Evolutionary conservation across 2,113 vertebrate genomes (phyloP).

Genomic region (Campylomormyrus numenius): DNA sequence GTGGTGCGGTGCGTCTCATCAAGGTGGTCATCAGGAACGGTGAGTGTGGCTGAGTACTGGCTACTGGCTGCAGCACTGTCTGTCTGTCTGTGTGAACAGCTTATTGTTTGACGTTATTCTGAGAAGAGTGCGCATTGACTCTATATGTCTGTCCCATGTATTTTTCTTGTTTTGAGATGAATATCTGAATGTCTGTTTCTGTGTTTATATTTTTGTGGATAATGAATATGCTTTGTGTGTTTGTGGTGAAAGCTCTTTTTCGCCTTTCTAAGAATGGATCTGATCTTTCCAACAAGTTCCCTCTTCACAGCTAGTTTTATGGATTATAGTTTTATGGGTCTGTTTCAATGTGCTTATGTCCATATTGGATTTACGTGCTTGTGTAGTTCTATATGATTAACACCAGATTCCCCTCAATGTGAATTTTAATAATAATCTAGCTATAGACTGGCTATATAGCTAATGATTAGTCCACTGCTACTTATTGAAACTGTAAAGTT

Average conservation of each 20-base stretch:
- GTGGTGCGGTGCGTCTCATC: constrained; percentile 79
- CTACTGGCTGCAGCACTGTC: background rate
- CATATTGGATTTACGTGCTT: fast-evolving
- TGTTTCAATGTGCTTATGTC: background rate
- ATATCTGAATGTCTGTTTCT: background rate
- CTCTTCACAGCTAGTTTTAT: background rate
- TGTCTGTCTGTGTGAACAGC: background rate
- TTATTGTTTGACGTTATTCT: background rate
- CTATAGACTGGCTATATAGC: background rate
- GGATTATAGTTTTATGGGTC: background rate
- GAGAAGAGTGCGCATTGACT: background rate
- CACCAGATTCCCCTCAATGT: background rate
- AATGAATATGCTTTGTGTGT: background rate
- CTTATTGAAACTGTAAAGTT: background rate
- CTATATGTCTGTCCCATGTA: constrained; percentile 17
- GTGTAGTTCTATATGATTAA: background rate
- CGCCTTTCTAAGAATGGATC: background rate
- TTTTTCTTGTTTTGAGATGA: background rate
- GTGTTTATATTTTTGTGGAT: background rate
- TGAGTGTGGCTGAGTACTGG: constrained; percentile 52
- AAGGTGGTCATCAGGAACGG: constrained; percentile 92
- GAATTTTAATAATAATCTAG: background rate
- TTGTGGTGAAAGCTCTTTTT: background rate
- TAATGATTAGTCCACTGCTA: background rate
- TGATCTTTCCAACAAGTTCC: background rate